Evolutionary conservation across 2,113 vertebrate species (phyloP).

Genomic region (Casuarius casuarius): DNA sequence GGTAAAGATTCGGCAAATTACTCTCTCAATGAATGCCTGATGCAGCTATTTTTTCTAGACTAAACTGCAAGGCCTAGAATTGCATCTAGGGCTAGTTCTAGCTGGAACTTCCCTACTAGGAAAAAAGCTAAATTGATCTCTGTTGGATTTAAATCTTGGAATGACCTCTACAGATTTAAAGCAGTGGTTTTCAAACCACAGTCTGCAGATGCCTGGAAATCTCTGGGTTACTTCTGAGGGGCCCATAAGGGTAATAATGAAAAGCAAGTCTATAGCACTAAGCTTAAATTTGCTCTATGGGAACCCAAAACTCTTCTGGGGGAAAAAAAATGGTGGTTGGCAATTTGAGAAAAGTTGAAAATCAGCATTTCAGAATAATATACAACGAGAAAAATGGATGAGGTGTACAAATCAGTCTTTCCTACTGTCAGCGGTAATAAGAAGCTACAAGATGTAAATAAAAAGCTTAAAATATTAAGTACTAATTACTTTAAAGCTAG

Average conservation of each 20-base stretch:
- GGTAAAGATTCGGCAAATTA: not conserved
- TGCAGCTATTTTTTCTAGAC: not conserved
- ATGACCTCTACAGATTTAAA: not conserved
- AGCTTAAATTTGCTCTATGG: not conserved
- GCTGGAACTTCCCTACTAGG: not conserved
- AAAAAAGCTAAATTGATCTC: not conserved
- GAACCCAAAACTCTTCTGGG: not conserved
- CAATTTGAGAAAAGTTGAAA: not conserved
- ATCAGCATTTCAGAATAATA: rapidly evolving
- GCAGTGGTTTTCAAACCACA: not conserved
- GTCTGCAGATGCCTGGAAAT: not conserved
- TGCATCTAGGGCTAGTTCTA: not conserved
- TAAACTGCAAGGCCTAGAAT: not conserved
- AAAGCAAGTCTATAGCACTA: not conserved
- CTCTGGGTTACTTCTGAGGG: not conserved
- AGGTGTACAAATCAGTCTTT: not conserved
- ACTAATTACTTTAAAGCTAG: not conserved
- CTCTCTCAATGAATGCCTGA: not conserved
- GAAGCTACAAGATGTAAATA: not conserved
- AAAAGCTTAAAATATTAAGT: not conserved
- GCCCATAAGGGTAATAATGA: not conserved
- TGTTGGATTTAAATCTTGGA: not conserved
- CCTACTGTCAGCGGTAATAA: not conserved
- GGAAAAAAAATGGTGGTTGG: not conserved
- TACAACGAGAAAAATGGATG: not conserved